phyloP scores from a whole-genome alignment of 2,888 invertebrate species.

The Trachelus iudaicus region DNA sequence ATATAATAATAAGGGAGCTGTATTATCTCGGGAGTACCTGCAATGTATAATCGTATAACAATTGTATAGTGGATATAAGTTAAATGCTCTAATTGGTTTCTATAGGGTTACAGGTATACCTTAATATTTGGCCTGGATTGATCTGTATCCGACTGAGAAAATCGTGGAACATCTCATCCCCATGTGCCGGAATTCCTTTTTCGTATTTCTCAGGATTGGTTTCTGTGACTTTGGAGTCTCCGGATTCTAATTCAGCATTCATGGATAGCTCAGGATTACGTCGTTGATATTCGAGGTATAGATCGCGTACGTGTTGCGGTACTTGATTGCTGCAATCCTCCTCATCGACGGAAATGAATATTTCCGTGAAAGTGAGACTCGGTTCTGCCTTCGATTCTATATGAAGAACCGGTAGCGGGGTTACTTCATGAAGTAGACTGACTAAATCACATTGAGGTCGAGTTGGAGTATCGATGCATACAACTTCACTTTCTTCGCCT shows the following conservation, averaged over 20 bases:
- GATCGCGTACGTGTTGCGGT: conserved; percentile 72
- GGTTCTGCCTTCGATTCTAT: conserved; percentile 51
- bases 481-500: conserved; percentile 82
- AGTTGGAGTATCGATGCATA: conserved; percentile 81
- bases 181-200: conserved; percentile 81
- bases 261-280: conserved; percentile 51
- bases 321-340: conserved; percentile 67
- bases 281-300: conserved; percentile 73
- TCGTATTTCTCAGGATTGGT: conserved; percentile 79
- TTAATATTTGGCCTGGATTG: conserved; percentile 85
- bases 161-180: conserved; percentile 84
- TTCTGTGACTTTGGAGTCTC: conserved; percentile 54
- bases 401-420: conserved; percentile 67
- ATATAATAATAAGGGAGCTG: conserved; percentile 76
- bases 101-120: conserved; percentile 67
- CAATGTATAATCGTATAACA: conserved; percentile 26
- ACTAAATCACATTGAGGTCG: conserved; percentile 77
- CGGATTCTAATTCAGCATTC: conserved; percentile 39
- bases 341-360: conserved; percentile 73
- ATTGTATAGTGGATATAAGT: not conserved
- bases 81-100: not conserved
- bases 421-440: conserved; percentile 77
- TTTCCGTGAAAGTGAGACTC: conserved; percentile 66
- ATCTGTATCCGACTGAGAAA: conserved; percentile 78
- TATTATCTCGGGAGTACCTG: conserved; percentile 81